Evolutionary conservation across 2,888 invertebrate genomes (phyloP).

Genomic region (Drosophila paramelanica): DNA sequence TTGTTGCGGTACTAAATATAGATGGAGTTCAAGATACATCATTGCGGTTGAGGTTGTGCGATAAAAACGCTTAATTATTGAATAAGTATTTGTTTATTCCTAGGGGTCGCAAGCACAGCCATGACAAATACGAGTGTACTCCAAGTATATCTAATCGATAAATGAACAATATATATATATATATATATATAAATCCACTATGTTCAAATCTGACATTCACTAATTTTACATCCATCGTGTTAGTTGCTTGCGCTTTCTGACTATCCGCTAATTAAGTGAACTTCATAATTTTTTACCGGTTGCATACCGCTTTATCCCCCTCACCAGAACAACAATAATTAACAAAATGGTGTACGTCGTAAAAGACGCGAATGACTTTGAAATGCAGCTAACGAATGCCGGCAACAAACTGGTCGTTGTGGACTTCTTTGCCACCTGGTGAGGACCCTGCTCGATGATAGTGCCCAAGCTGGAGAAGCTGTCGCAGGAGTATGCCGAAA

Average conservation of each 20-base stretch:
- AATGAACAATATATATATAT: not conserved
- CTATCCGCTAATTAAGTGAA: too few species aligned
- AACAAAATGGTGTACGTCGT: too few species aligned
- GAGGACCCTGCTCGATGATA: constrained; percentile 96
- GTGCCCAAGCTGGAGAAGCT: constrained; percentile 92
- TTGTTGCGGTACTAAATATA: not conserved
- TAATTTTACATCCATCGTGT: too few species aligned
- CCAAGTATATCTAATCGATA: constrained; percentile 7
- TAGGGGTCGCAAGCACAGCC: constrained; percentile 3
- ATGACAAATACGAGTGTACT: not conserved
- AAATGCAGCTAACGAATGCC: constrained; percentile 89
- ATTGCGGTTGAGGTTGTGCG: constrained; percentile 4
- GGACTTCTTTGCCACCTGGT: constrained; percentile 97
- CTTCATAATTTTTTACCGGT: too few species aligned
- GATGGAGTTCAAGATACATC: constrained; percentile 15
- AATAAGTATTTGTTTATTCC: constrained; percentile 8
- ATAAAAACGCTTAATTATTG: constrained; percentile 15
- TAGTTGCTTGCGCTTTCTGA: too few species aligned
- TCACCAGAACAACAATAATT: too few species aligned
- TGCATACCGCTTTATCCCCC: too few species aligned
- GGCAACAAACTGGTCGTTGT: constrained; percentile 93
- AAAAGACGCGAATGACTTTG: constrained; percentile 88
- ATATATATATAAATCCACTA: not conserved
- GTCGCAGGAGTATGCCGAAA: constrained; percentile 87
- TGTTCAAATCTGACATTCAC: too few species aligned